Percentiles rank a stretch among this genome's conserved stretches.
Conservation (phyloP, 2,797 vertebrate species). For the Enteromius afrohamiltoni region DNA sequence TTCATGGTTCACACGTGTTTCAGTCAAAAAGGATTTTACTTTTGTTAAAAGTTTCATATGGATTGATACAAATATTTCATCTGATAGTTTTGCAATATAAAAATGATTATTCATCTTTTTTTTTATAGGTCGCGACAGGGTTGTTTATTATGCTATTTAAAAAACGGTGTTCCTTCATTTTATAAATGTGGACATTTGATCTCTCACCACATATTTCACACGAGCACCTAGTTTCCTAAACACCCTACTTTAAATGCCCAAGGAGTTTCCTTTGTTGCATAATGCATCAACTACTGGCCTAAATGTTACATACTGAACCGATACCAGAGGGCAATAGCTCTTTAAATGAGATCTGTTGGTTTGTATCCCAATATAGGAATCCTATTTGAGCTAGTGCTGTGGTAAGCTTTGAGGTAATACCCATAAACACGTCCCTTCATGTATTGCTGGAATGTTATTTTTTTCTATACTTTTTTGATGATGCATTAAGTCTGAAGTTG, state of each 20-base stretch:
- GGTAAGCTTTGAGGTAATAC: conserved; percentile 72
- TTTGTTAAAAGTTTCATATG: not conserved
- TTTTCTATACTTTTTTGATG: conserved; percentile 76
- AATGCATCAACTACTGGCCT: conserved; percentile 71
- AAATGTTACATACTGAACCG: conserved; percentile 68
- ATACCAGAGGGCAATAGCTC: conserved; percentile 71
- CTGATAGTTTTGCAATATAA: not conserved
- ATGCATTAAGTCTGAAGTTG: conserved; percentile 83
- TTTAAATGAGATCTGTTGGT: conserved; percentile 69
- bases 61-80: not conserved
- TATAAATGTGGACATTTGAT: conserved; percentile 22
- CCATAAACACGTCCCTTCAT: conserved; percentile 77
- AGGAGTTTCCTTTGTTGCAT: conserved; percentile 76
- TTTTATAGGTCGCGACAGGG: not conserved
- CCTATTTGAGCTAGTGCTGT: conserved; percentile 46
- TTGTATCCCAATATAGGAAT: conserved; percentile 47
- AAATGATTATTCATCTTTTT: not conserved
- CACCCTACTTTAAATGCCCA: conserved; percentile 68
- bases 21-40: not conserved
- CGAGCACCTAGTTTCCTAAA: conserved; percentile 66
- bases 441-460: conserved; percentile 72
- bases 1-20: not conserved
- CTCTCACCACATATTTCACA: conserved; percentile 69
- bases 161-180: not conserved
- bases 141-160: not conserved